A percentile compares a stretch with the other conserved stretches of the same genome.
phyloP scores from a whole-genome alignment of 2,888 invertebrate genomes.

The Lissonota sp. region DNA sequence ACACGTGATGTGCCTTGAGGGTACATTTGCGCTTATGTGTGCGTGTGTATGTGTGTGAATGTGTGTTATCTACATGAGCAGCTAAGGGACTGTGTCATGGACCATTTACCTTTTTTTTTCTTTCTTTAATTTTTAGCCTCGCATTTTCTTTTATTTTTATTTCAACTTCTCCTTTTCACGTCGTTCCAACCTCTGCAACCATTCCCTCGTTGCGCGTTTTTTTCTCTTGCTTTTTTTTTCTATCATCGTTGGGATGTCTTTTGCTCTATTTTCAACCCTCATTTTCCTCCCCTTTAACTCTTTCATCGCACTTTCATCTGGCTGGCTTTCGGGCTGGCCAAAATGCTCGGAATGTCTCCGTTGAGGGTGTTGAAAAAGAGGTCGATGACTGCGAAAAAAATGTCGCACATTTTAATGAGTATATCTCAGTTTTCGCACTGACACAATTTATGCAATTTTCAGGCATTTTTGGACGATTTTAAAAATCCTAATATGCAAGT shows the following conservation, averaged over 20 bases:
- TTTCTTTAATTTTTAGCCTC: slow-evolving; percentile 12
- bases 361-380: not conserved
- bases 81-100: slow-evolving; percentile 7
- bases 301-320: slow-evolving; percentile 37
- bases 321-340: not conserved
- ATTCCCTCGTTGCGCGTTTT: slow-evolving; percentile 11
- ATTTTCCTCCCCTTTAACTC: not conserved
- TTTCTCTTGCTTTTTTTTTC: slow-evolving; percentile 10
- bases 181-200: slow-evolving; percentile 30
- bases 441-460: no score
- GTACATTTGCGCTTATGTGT: not conserved
- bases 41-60: not conserved
- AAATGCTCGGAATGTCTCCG: slow-evolving; percentile 19
- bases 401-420: not conserved
- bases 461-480: no score
- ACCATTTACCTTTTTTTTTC: slow-evolving; percentile 17
- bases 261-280: slow-evolving; percentile 2
- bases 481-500: no score
- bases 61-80: not conserved
- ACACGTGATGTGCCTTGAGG: slow-evolving; percentile 2
- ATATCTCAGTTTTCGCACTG: no score
- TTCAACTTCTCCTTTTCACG: slow-evolving; percentile 35
- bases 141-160: slow-evolving; percentile 28
- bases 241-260: slow-evolving; percentile 33
- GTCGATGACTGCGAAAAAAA: slow-evolving; percentile 13